Base-by-base conservation (phyloP, 2,113 vertebrate genomes). In the Macquaria australasica region DNA sequence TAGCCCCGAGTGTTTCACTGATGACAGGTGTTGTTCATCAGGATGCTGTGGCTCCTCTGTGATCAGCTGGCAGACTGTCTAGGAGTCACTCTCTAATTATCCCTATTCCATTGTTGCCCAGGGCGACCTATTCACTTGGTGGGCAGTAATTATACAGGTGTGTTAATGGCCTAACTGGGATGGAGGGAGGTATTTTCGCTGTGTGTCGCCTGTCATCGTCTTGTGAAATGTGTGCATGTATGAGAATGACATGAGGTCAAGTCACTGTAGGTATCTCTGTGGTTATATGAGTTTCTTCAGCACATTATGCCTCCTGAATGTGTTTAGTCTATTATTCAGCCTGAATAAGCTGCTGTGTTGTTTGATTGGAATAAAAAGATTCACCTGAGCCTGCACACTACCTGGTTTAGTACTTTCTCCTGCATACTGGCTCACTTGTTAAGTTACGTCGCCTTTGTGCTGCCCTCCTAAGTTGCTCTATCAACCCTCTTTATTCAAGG, bases 121-220 rank as follows among this genome's bases (percentile, higher is more conserved):
- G 28, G 79, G 84, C 74, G 45, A 91, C 89, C 90, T 72, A 23
- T 86, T 88, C 82, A 74, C 75, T 72, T 77, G 23, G 64, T 73
- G 66, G 86, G 83, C 77, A 86, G 75, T 91, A 87, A 93, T 94
- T 91, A 90, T 71, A 85, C 90, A 92, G 87, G 85, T 92, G 88
- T 90, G 77, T 86, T 90, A 88, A 92, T 87, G 83, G 79, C 28
- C 77, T 56, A 77, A 83, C 87, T 53, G 81, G 62, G 73, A 82
- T 10, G 8, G 20, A 50, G 43, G 72, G 70, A 76, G 81, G 72
- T 83, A 31, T 68, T 58, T 73, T 66, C 8, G 1, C 31, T 10
- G 68, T 20, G 34, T 68, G 60, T 45, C 23, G 18, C 70, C 69
- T 76, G 45, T 74, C 31, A 31, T 8, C 2, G 15, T 23, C 39